Base-by-base conservation (phyloP, 2,797 vertebrate genomes). In the Rhynchotus rufescens region DNA sequence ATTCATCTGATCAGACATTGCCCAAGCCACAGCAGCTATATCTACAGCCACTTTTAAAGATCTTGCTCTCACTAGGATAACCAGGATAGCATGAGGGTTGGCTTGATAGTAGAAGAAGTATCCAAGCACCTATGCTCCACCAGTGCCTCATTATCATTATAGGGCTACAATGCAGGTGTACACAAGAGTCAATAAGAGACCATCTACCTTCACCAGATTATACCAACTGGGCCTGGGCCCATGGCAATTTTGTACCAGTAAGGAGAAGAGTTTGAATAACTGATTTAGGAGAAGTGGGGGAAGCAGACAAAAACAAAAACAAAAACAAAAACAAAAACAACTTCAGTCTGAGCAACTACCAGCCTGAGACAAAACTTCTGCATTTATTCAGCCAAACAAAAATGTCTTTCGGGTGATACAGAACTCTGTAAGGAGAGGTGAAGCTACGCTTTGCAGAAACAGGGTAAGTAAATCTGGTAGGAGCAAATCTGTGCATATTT, bases 121-220 rank as follows among this genome's bases (percentile, higher is more conserved):
- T 6, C 0, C 7, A 44, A 38, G 22, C 5, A 6, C 16, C 17
- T 59, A 42, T n/a, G 26, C 1, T 3, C 7, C 1, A 40, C 40
- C 38, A 32, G 34, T 67, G 22, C 13, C n/a, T 3, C 0, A 0
- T 60, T n/a, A 30, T 15, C 44, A 57, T 32, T 42, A 12, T 0
- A 36, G 15, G 21, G 15, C 22, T 44, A 22, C 40, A 19, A 13
- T 2, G 32, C 34, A 66, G 32, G 11, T 32, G 13, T 20, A 4
- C 1, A 1, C 17, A 30, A 36, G 38, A 32, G 15, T 16, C 9
- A 12, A 7, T 16, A 32, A 45, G 42, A 32, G 16, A 14, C 11
- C 15, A 9, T 16, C 22, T 75, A 52, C 12, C 47, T 56, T 57
- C 40, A 64, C 15, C 26, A 21, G 15, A 26, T 11, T 2, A 7